A percentile compares a stretch with the other conserved stretches of the same genome.
Conservation (phyloP, 2,888 invertebrate species). For the Campoplex nolae region DNA sequence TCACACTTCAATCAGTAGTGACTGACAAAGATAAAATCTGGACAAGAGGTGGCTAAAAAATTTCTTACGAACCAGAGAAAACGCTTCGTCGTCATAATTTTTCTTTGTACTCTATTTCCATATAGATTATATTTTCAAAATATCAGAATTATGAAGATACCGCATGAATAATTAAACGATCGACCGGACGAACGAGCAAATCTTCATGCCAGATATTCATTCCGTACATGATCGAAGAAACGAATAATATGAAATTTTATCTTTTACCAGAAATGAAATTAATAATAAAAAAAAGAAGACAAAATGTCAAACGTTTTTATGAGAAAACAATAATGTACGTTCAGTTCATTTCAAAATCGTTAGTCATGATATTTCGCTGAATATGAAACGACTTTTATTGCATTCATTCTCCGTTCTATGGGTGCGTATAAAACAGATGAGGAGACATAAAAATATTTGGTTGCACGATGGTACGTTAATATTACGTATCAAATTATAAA, state of each 20-base stretch:
- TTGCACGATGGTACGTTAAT: too few species aligned
- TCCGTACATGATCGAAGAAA: neutral
- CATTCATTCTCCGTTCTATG: neutral
- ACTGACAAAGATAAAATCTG: slow-evolving; percentile 27
- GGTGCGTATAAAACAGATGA: neutral
- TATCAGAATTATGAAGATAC: neutral
- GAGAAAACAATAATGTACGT: neutral
- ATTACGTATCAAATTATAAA: neutral
- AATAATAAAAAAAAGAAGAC: neutral
- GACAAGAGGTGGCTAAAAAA: slow-evolving; percentile 1
- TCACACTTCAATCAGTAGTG: slow-evolving; percentile 34
- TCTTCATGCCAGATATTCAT: too few species aligned
- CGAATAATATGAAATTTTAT: neutral
- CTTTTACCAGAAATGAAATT: neutral
- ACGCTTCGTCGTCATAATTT: neutral
- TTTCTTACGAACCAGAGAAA: neutral
- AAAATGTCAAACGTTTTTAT: neutral
- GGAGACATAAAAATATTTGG: neutral
- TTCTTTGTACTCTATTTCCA: slow-evolving; percentile 3
- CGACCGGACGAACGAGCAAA: neutral
- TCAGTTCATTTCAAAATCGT: neutral
- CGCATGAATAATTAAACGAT: neutral
- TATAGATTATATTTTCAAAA: neutral
- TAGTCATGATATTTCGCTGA: neutral
- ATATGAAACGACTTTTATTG: neutral